phyloP scores from a whole-genome alignment of 2,888 invertebrate species.

The Itoplectis maculator region DNA sequence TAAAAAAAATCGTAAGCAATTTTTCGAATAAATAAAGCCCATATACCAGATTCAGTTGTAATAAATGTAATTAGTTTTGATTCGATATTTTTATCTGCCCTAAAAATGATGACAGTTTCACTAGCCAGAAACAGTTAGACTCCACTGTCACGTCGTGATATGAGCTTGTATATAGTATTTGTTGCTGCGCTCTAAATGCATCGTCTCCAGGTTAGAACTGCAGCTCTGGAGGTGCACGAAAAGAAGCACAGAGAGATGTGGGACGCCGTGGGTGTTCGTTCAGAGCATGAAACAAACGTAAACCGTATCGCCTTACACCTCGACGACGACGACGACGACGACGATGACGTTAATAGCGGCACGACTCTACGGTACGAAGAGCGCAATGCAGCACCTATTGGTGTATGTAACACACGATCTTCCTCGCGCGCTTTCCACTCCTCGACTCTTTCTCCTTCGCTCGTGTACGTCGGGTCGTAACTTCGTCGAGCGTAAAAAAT shows the following conservation, averaged over 20 bases:
- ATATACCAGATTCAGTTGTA: too few species aligned
- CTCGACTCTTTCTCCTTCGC: constrained; percentile 37
- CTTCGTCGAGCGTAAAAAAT: constrained; percentile 30
- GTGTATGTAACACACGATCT: constrained; percentile 39
- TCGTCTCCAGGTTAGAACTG: constrained; percentile 37
- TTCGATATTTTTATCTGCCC: too few species aligned
- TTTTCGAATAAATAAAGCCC: too few species aligned
- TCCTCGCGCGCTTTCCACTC: constrained; percentile 46
- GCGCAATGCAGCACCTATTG: constrained; percentile 21
- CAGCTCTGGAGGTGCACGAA: background rate
- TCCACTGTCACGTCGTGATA: background rate
- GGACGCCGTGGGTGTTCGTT: constrained; percentile 66
- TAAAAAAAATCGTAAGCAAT: too few species aligned
- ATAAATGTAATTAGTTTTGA: too few species aligned
- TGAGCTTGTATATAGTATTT: background rate
- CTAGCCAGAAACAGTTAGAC: background rate
- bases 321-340: constrained; percentile 43
- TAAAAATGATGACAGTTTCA: too few species aligned
- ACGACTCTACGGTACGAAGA: constrained; percentile 49
- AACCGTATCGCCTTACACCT: constrained; percentile 70
- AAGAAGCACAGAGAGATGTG: constrained; percentile 28
- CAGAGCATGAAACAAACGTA: constrained; percentile 63
- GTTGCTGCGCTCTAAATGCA: constrained; percentile 32
- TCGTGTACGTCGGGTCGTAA: constrained; percentile 41
- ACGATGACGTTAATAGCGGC: constrained; percentile 63